These are phyloP conservation scores for Herpailurus yagouaroundi DNA, from an alignment of 2,113 vertebrate genomes.

Conservation along the genomic window DNA sequence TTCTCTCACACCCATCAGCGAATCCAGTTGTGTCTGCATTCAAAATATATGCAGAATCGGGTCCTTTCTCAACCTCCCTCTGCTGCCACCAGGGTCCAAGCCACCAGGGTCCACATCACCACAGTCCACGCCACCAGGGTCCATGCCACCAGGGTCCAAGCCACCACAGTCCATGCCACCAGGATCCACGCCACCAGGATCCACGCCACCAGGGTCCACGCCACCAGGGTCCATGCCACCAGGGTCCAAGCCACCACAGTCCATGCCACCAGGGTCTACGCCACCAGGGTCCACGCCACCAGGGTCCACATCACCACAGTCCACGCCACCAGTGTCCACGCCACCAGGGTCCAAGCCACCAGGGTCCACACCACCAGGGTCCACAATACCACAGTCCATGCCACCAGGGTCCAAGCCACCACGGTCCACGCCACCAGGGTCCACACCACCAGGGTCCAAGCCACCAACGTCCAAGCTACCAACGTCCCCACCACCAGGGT, in stretches of 20 bases:
- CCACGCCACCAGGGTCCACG: fast-evolving
- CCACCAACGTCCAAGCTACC: too few species aligned
- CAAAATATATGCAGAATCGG: not conserved
- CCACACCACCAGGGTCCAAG: fast-evolving
- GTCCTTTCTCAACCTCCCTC: not conserved
- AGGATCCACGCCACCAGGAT: fast-evolving
- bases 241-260: fast-evolving
- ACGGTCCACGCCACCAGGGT: fast-evolving
- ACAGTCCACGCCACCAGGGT: fast-evolving
- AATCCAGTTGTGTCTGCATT: not conserved
- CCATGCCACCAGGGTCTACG: not conserved
- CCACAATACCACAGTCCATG: not conserved
- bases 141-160: not conserved
- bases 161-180: fast-evolving
- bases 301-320: fast-evolving
- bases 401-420: fast-evolving
- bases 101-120: too few species aligned
- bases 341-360: fast-evolving
- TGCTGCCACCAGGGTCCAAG: not conserved
- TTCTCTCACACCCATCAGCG: not conserved
- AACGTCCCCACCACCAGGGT: fast-evolving
- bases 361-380: not conserved
- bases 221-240: not conserved
- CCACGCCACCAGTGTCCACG: not conserved
- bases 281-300: fast-evolving